Percentiles rank a stretch among this genome's conserved stretches.
Conservation (phyloP, 2,888 invertebrate genomes). For the Ormyrus thymus region DNA sequence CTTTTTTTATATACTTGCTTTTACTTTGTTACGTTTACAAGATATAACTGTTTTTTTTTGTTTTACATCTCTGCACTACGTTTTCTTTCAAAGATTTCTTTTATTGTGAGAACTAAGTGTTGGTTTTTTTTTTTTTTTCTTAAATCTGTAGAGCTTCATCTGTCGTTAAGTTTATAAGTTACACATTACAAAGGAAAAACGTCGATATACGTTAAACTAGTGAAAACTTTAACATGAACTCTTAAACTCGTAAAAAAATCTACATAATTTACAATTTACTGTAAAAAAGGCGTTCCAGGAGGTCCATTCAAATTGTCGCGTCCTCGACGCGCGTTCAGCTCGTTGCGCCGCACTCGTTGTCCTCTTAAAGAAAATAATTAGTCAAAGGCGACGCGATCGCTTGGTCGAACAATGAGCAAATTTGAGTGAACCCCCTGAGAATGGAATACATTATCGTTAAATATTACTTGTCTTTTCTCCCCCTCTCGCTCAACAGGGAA, state of each 20-base stretch:
- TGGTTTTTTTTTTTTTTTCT: not conserved
- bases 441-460: constrained; percentile 45
- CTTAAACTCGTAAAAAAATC: constrained; percentile 53
- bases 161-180: constrained; percentile 3
- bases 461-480: constrained; percentile 6
- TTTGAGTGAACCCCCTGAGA: constrained; percentile 44
- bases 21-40: constrained; percentile 37
- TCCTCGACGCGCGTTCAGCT: not conserved
- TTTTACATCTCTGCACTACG: constrained; percentile 22
- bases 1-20: not conserved
- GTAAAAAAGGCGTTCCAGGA: constrained; percentile 50
- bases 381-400: not conserved
- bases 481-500: constrained; percentile 25
- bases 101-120: constrained; percentile 22
- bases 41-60: constrained; percentile 26
- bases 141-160: no score
- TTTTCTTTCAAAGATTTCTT: constrained; percentile 20
- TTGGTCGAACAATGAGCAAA: not conserved
- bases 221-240: constrained; percentile 53
- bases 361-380: constrained; percentile 20
- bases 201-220: constrained; percentile 44
- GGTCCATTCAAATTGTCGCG: constrained; percentile 40
- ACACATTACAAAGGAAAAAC: constrained; percentile 39
- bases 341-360: constrained; percentile 13
- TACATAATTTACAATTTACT: constrained; percentile 54